Base-by-base conservation (phyloP, 2,888 invertebrate genomes). In the Drosophila kanekoi region DNA sequence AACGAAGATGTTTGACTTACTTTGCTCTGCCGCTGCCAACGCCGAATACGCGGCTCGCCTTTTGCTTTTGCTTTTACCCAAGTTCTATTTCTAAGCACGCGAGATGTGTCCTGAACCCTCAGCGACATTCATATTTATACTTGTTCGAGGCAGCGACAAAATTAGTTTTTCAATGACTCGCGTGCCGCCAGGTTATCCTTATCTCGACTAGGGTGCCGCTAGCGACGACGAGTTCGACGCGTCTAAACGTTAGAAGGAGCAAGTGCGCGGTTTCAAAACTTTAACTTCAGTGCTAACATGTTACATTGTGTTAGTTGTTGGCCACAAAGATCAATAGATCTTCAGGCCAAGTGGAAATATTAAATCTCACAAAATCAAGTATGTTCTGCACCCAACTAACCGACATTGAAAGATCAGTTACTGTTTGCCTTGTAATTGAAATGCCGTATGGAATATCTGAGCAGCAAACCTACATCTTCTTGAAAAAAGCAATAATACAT, bases 151-250 rank as follows among this genome's bases (percentile, higher is more conserved):
- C 85, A 77, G 78, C 79, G 84, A 81, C 79, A 77, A 90, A 90
- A 90, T 91, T 91, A 91, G 91, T 91, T 92, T 90, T 89, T 87
- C 91, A 90, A 90, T 89, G 90, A 85, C 91, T 86, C 86, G 91
- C 90, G 88, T 77, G 81, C 80, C 80, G 87, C 86, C 77, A 91
- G 71, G 85, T 87, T 84, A 76, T 85, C 72, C 57, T 64, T 76
- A 78, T 44, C 74, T 43, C 10, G 53, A 54, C 45, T 58, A 47
- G 58, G 11, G 16, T 41, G 48, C 33, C 16, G 28, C n/a, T 28
- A 47, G 40, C 47, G n/a, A 33, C 52, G 16, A 37, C 56, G 28
- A 14, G 4, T 10, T 35, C 23, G 40, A 23, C 16, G 33, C 56
- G 33, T 43, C 11, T 51, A 10, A 8, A 28, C 28, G 28, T 28